Evolutionary conservation across 2,113 vertebrate genomes (phyloP), one percentile per base, ranked within the genome.

Genomic region (Lynx canadensis): DNA sequence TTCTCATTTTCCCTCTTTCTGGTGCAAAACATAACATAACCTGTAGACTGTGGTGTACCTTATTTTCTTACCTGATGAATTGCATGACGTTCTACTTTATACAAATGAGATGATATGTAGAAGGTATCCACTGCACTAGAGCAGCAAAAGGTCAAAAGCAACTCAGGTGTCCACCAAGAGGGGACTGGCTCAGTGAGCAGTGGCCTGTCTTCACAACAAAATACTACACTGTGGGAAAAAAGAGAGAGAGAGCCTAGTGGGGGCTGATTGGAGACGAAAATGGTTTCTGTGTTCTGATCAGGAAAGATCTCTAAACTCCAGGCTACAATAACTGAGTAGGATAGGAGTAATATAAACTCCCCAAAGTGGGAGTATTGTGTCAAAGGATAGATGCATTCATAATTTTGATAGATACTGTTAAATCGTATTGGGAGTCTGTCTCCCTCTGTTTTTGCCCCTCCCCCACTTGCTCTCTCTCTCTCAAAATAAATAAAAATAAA

Each of bases 31-130:
- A 74, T 66, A 45, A 63, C 14, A 65, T 23, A 16, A 60, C 69
- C 79, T 33, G 8, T 19, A 84, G 69, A 18, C 15, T 2, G 38
- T 31, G 83, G 63, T 8, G 16, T 27, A 7, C 52, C 82, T 82
- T 65, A 14, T 50, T 55, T 91, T 65, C 87, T 89, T 23, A 50
- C 65, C 80, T 63, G 89, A 23, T 80, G 2, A 12, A 33, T 31
- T 11, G 41, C 27, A 12, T 1, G 74, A 19, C 69, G 76, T 19
- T 60, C 33, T 45, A 10, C 68, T 48, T 25, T 50, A 80, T 23
- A 23, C 57, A 13, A 4, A 55, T 0, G 3, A 31, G 63, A 66
- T 0, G 18, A 23, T 1, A 25, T 4, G 23, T 0, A 7, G 3
- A 8, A 55, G 18, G 23, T n/a, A 10, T 25, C 92, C 60, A 9